phyloP scores from a whole-genome alignment of 2,888 invertebrate genomes.

The Beris chalybata region DNA sequence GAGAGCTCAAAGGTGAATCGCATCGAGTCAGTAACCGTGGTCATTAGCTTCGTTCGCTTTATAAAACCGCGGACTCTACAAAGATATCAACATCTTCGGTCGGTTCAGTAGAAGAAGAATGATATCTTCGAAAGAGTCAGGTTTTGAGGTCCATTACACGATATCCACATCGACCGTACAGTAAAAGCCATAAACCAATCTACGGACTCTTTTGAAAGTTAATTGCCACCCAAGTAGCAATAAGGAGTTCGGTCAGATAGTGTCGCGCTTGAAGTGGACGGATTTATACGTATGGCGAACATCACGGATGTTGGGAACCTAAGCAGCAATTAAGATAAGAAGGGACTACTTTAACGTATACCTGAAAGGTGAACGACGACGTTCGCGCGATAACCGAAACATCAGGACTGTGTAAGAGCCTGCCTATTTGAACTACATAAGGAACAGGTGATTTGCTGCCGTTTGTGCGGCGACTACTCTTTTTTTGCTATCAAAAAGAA shows the following conservation, averaged over 20 bases:
- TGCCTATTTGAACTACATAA: constrained; percentile 2
- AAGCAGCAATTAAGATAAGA: constrained; percentile 32
- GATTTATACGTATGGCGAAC: constrained; percentile 25
- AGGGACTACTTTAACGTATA: constrained; percentile 17
- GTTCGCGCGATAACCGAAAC: constrained; percentile 16
- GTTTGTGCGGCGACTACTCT: constrained; percentile 15
- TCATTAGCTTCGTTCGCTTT: no score
- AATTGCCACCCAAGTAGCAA: constrained; percentile 32
- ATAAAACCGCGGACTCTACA: no score
- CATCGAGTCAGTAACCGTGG: no score
- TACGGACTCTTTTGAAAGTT: constrained; percentile 13
- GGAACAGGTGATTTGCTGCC: constrained; percentile 22
- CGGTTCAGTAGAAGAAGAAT: no score
- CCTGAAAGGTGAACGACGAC: constrained; percentile 17
- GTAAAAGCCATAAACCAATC: constrained; percentile 12
- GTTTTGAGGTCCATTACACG: constrained; percentile 19
- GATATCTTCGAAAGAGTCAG: no score
- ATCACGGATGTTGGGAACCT: constrained; percentile 28
- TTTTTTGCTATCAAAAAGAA: constrained; percentile 25
- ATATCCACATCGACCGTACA: background rate
- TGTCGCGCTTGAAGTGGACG: constrained; percentile 29
- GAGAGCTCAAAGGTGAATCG: no score
- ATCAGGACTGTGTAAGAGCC: background rate
- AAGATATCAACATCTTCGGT: no score
- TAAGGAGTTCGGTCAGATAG: constrained; percentile 28